Evolutionary conservation across 2,113 vertebrate genomes (phyloP).

Genomic region (Bettongia penicillata): DNA sequence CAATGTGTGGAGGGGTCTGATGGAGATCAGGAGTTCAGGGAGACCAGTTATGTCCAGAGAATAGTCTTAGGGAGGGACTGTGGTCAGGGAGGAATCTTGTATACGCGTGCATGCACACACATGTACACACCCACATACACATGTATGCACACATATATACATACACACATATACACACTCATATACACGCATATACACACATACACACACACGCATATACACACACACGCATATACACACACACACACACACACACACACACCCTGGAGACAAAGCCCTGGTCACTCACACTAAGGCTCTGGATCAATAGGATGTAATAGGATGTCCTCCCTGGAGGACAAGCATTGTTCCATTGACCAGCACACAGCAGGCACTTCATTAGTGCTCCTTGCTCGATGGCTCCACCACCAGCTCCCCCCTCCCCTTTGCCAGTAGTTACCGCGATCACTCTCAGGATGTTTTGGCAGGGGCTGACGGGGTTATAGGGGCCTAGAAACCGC

Average conservation of each 20-base stretch:
- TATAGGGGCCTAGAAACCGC: conserved; percentile 71
- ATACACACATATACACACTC: not conserved
- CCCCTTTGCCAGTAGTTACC: conserved; percentile 53
- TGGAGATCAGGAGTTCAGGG: not conserved
- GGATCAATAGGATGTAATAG: not conserved
- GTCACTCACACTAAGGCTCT: not conserved
- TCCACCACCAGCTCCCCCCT: not conserved
- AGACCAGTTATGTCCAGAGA: not conserved
- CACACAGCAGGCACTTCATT: not conserved
- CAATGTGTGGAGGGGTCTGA: not conserved
- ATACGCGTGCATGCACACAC: not conserved
- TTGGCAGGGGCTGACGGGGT: conserved; percentile 61
- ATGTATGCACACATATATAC: not conserved
- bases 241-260: not conserved
- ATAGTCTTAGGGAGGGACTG: not conserved
- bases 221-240: not conserved
- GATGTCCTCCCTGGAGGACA: not conserved
- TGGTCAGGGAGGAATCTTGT: not conserved
- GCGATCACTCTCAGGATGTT: conserved; percentile 73
- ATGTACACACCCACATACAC: not conserved
- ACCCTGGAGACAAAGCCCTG: not conserved
- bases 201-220: not conserved
- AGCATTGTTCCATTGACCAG: not conserved
- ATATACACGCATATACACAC: not conserved
- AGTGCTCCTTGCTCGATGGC: not conserved